Base-by-base conservation (phyloP, 1,140 invertebrate genomes). In the Brachionus calyciflorus region DNA sequence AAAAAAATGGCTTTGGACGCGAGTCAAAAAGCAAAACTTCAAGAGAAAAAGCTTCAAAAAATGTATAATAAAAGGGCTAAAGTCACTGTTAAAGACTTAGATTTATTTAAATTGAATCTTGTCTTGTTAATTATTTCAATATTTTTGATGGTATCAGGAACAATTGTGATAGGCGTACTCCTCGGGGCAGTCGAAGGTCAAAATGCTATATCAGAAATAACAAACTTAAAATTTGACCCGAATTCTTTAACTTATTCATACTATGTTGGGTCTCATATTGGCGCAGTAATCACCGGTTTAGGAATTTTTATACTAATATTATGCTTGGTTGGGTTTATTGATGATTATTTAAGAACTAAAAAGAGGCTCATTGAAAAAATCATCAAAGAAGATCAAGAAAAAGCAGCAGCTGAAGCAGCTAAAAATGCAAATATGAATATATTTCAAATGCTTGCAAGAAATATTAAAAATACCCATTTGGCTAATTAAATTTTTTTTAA, bases 381-480 rank as follows among this genome's bases (percentile, higher is more conserved):
- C 0, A 73, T 73, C 6, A 49, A 55, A 24, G 46, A 73, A 51
- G 69, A 73, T 24, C 69, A 73, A 73, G 69, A 73, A 26, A 73
- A 24, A 41, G 69, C 69, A 30, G 69, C 69, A 12, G 69, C 69
- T 19, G 69, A 73, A 19, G 69, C 69, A 7, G 69, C 69, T 26
- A 73, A 73, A 51, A 73, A 73, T 55, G 69, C 69, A 17, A 73
- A 73, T 30, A 49, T 73, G 46, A 73, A 73, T n/a, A 73, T 73
- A 40, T 73, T 73, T 46, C 69, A 73, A 73, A 49, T 73, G 69
- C 28, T 73, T 2, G 69, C 69, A 30, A 3, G 28, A 10, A 73
- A 73, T 55, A 49, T 49, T 37, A 37, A 41, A 49, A 73, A 73
- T 26, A 65, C 19, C 40, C 41, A 65, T 24, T n/a, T 65, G 3